Conservation (phyloP, 1,140 invertebrate species). For the Belonocnema kinseyi region DNA sequence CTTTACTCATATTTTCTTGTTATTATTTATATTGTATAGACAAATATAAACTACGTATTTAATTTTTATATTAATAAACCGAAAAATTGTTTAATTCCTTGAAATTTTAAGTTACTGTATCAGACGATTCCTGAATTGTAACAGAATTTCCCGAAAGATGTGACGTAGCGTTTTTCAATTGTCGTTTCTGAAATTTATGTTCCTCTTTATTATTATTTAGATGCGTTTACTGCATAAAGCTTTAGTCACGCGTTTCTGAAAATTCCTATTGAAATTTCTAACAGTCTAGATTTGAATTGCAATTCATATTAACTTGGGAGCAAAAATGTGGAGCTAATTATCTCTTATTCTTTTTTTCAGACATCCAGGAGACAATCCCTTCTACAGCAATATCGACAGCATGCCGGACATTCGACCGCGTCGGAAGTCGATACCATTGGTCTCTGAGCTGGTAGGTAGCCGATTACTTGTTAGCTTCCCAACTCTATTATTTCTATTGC, state of each 20-base stretch:
- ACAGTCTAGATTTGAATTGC: background rate
- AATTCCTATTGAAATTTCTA: background rate
- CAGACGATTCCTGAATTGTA: too few species aligned
- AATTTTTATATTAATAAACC: too few species aligned
- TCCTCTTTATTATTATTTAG: too few species aligned
- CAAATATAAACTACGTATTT: too few species aligned
- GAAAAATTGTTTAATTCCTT: too few species aligned
- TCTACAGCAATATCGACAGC: slow-evolving; percentile 99
- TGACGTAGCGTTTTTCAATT: too few species aligned
- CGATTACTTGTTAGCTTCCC: slow-evolving; percentile 62
- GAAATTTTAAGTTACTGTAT: too few species aligned
- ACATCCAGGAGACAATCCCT: slow-evolving; percentile 95
- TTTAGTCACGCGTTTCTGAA: background rate
- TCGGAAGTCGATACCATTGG: slow-evolving; percentile 97
- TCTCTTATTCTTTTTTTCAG: slow-evolving; percentile 75
- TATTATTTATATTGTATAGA: too few species aligned
- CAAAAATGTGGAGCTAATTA: slow-evolving; percentile 24
- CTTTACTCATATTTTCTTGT: too few species aligned
- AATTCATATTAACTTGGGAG: background rate
- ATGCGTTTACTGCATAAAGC: too few species aligned
- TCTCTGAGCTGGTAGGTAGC: slow-evolving; percentile 97
- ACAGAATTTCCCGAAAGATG: too few species aligned
- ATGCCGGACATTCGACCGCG: slow-evolving; percentile 98
- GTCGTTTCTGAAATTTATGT: too few species aligned
- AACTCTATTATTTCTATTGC: slow-evolving; percentile 56